Base-by-base conservation (phyloP, 2,113 vertebrate species). In the Passer montanus region DNA sequence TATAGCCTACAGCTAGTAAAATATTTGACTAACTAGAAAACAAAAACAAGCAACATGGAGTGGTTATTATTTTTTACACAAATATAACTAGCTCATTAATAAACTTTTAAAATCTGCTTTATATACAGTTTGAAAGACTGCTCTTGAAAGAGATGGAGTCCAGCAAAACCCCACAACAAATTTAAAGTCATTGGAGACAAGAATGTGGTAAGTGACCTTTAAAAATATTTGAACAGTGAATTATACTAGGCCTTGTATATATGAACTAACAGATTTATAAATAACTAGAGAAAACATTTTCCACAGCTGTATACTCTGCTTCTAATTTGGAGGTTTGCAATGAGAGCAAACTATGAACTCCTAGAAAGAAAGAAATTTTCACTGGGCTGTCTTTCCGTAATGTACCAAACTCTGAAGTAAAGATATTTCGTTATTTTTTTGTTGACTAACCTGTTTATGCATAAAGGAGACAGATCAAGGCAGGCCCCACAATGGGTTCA, bases 21-120 rank as follows among this genome's bases (percentile, higher is more conserved):
- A 95, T 86, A 96, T 94, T 96, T 97, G 93, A 96, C 73, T 95
- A 97, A 83, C 87, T 88, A 80, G 87, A 93, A 93, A 95, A 93
- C n/a, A 94, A 92, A 81, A 90, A 28, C 58, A 85, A 77, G 33
- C 10, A 86, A 35, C 84, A 94, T 31, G 7, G 7, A n/a, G 15
- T 56, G 30, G 33, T 35, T 75, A 79, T 87, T 95, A 70, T 94
- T 95, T 97, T 88, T 79, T 39, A 55, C 46, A 93, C 81, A 91
- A 94, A 93, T 83, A 72, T 96, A 96, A 93, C 82, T 93, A 73
- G 14, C 8, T 44, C 78, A 72, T 28, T 43, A 56, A 78, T 70
- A 52, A 73, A 93, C 9, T 86, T 97, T 87, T 28, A 2, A 93
- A 82, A 9, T n/a, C 64, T 90, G 4, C 33, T 88, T 92, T 91